These are phyloP conservation scores for Aporophyla nigra DNA, from an alignment of 2,888 invertebrate species.

Conservation along the genomic window DNA sequence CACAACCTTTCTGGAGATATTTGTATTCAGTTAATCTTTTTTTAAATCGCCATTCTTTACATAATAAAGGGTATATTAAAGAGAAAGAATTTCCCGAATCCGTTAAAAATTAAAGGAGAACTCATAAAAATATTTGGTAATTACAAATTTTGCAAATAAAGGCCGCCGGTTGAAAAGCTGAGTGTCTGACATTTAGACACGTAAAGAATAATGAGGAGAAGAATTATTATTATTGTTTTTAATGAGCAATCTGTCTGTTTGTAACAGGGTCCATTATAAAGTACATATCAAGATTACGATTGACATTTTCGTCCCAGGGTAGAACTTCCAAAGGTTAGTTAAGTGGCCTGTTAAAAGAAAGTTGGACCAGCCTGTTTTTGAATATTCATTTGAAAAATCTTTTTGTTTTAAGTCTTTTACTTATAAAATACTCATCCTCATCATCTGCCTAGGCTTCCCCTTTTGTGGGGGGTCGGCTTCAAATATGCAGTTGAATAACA, in stretches of 20 bases:
- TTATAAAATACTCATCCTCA: background rate
- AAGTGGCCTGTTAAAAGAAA: constrained; percentile 15
- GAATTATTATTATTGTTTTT: constrained; percentile 44
- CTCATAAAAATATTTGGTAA: constrained; percentile 39
- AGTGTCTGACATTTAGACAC: constrained; percentile 52
- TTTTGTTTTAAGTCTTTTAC: background rate
- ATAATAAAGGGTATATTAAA: background rate
- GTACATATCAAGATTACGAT: constrained; percentile 17
- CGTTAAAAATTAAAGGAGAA: constrained; percentile 7
- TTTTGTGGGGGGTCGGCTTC: too few relatives aligned
- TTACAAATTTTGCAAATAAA: constrained; percentile 52
- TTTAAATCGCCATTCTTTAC: constrained; percentile 7
- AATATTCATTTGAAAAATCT: background rate
- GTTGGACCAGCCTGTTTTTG: background rate
- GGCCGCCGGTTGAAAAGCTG: constrained; percentile 18
- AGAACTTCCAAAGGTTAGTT: background rate
- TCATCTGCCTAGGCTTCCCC: background rate
- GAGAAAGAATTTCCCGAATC: constrained; percentile 26
- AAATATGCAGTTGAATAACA: too few relatives aligned
- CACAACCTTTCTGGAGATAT: background rate
- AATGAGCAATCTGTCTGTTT: constrained; percentile 29
- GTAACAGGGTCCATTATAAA: constrained; percentile 26
- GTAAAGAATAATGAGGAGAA: constrained; percentile 32
- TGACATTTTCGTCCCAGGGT: constrained; percentile 35
- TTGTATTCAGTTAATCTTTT: constrained; percentile 16